Percentiles rank a stretch among this genome's conserved stretches.
phyloP scores from a whole-genome alignment of 23 tunicate species.

The Aplidium turbinatum region DNA sequence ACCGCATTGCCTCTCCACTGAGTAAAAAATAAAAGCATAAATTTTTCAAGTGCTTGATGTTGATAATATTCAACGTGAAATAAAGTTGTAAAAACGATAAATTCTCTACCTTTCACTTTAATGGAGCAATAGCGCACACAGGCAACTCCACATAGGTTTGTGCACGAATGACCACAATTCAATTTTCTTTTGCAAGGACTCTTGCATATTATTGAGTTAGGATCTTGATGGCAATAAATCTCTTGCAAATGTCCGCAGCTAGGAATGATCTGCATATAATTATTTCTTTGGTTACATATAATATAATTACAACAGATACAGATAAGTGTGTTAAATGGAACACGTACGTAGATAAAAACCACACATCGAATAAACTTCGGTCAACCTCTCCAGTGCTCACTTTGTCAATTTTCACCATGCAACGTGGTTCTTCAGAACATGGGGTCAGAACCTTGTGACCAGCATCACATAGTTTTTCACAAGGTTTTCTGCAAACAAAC shows the following conservation, averaged over 20 bases:
- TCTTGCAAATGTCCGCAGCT: slow-evolving; percentile 60
- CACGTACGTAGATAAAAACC: too few species aligned
- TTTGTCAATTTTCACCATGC: too few species aligned
- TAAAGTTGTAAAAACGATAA: not conserved
- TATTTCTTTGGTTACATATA: too few species aligned
- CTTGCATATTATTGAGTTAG: slow-evolving; percentile 30
- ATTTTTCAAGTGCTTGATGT: too few species aligned
- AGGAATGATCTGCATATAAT: slow-evolving; percentile 32
- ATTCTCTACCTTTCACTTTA: slow-evolving; percentile 21
- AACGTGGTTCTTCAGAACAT: too few species aligned
- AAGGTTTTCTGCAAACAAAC: slow-evolving; percentile 52
- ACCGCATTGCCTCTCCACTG: slow-evolving; percentile 30
- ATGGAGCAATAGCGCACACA: slow-evolving; percentile 20
- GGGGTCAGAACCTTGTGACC: too few species aligned
- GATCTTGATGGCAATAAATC: slow-evolving; percentile 54
- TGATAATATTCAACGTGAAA: too few species aligned
- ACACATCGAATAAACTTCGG: too few species aligned
- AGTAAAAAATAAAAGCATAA: not conserved
- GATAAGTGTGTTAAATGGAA: too few species aligned
- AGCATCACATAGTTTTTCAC: slow-evolving; percentile 31
- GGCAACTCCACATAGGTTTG: slow-evolving; percentile 27
- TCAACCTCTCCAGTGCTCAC: too few species aligned
- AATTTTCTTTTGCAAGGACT: slow-evolving; percentile 33
- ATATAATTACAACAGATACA: too few species aligned
- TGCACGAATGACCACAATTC: slow-evolving; percentile 56